These are phyloP conservation scores for Tetragonisca angustula DNA, from an alignment of 2,888 invertebrate species.

Conservation along the genomic window DNA sequence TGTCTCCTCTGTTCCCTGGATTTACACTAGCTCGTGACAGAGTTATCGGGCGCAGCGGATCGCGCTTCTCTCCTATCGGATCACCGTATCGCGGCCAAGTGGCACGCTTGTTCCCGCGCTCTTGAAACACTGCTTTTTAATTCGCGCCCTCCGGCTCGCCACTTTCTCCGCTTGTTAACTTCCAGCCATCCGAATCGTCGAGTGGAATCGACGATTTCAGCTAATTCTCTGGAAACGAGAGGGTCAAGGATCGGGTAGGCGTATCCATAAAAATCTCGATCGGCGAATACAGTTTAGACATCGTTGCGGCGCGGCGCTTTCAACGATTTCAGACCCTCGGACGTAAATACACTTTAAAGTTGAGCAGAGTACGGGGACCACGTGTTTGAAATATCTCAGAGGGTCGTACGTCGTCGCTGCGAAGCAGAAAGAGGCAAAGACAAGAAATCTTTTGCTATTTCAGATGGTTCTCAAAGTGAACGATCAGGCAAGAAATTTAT, in stretches of 20 bases:
- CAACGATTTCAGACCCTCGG: background rate
- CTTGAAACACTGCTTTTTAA: slow-evolving; percentile 41
- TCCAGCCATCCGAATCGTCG: background rate
- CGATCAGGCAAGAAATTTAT: background rate
- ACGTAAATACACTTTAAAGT: background rate
- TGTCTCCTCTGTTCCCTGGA: slow-evolving; percentile 15
- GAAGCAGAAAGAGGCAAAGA: background rate
- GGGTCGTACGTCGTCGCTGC: background rate
- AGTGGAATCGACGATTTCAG: background rate
- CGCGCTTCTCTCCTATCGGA: slow-evolving; percentile 26
- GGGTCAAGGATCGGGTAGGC: background rate
- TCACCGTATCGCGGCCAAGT: slow-evolving; percentile 27
- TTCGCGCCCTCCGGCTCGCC: slow-evolving; percentile 8
- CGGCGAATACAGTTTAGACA: background rate
- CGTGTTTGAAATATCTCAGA: background rate
- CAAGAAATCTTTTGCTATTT: background rate
- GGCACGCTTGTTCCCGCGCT: slow-evolving; percentile 1
- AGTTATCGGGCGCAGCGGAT: slow-evolving; percentile 30
- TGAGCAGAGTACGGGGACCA: background rate
- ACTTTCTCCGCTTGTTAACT: slow-evolving; percentile 14
- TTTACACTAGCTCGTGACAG: slow-evolving; percentile 24
- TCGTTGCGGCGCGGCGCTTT: background rate
- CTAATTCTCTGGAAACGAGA: slow-evolving; percentile 8
- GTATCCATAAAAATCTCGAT: background rate
- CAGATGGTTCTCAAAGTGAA: background rate